phyloP scores from a whole-genome alignment of 2,888 invertebrate species.

The Buathra laborator region DNA sequence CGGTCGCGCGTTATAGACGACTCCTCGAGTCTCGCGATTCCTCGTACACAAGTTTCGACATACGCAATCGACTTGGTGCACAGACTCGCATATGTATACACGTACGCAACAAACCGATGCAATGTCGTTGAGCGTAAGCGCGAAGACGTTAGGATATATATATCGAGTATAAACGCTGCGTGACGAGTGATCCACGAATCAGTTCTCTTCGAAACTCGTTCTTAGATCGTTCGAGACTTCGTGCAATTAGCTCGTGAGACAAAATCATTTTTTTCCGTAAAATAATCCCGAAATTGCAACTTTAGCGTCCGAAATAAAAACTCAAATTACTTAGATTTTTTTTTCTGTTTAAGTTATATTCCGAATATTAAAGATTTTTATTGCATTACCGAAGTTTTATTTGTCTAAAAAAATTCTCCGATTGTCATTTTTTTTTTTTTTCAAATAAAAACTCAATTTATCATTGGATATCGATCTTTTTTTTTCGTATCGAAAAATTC shows the following conservation, averaged over 20 bases:
- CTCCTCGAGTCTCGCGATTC: slow-evolving; percentile 21
- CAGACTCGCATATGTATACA: not conserved
- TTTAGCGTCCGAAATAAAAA: not conserved
- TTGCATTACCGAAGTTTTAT: too few species aligned
- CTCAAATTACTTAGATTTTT: too few species aligned
- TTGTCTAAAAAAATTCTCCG: too few species aligned
- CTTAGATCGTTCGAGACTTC: slow-evolving; percentile 32
- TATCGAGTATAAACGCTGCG: slow-evolving; percentile 71
- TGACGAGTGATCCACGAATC: slow-evolving; percentile 74
- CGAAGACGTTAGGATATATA: slow-evolving; percentile 46
- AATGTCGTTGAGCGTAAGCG: slow-evolving; percentile 60
- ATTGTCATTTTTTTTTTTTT: too few species aligned
- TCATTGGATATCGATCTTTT: not conserved
- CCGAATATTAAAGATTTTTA: too few species aligned
- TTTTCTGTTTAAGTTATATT: too few species aligned
- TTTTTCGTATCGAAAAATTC: not conserved
- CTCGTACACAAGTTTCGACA: not conserved
- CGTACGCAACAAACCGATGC: slow-evolving; percentile 26
- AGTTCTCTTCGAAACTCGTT: slow-evolving; percentile 74
- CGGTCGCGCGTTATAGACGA: slow-evolving; percentile 9
- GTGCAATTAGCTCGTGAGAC: slow-evolving; percentile 20
- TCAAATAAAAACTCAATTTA: not conserved
- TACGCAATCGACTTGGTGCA: not conserved
- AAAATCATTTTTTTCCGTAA: not conserved
- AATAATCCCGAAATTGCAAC: not conserved